Percentiles rank a stretch among this genome's conserved stretches.
These are phyloP conservation scores for Melanophora roralis DNA, from an alignment of 2,888 invertebrate genomes.

Conservation along the genomic window DNA sequence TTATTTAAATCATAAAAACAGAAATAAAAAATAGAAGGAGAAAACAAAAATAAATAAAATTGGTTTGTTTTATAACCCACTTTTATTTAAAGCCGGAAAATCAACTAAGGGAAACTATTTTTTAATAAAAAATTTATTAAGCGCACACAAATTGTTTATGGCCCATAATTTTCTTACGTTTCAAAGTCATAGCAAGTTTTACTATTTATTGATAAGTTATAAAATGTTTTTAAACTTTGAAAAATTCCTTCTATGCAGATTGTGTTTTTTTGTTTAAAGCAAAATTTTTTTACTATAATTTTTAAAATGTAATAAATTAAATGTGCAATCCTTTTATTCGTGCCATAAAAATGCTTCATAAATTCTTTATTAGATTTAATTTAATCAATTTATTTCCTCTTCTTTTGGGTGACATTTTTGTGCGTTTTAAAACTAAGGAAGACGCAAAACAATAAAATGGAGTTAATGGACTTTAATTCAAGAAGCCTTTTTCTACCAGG, in stretches of 20 bases:
- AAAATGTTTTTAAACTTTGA: background rate
- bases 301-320: background rate
- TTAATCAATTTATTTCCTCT: background rate
- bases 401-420: background rate
- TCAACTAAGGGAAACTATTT: background rate
- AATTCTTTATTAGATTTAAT: constrained; percentile 14
- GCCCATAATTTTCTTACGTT: background rate
- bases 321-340: background rate
- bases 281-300: background rate
- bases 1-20: background rate
- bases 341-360: background rate
- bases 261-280: background rate
- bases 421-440: too few relatives aligned
- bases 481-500: too few relatives aligned
- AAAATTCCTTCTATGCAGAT: background rate
- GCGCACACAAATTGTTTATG: background rate
- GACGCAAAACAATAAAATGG: too few relatives aligned
- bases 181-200: too few relatives aligned
- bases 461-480: too few relatives aligned
- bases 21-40: too few relatives aligned
- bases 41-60: background rate
- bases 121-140: constrained; percentile 8
- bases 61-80: background rate
- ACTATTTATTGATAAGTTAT: background rate
- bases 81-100: background rate